phyloP scores from a whole-genome alignment of 2,797 vertebrate species.

The Thalassophryne amazonica region DNA sequence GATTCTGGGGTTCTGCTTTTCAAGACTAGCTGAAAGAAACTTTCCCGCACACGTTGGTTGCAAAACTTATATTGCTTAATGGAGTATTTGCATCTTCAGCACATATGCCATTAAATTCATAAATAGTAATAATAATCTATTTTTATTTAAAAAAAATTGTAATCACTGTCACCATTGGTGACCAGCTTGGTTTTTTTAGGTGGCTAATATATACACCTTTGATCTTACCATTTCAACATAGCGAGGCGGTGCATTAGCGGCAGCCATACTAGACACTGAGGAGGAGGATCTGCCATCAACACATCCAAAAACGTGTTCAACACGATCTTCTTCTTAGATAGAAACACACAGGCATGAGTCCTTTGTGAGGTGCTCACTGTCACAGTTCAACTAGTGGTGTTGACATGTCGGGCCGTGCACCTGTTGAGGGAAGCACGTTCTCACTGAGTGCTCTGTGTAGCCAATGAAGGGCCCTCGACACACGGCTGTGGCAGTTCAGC shows the following conservation, averaged over 20 bases:
- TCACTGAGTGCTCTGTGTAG: slow-evolving; percentile 91
- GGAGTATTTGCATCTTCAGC: too few species aligned
- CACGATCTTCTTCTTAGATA: slow-evolving; percentile 92
- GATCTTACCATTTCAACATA: slow-evolving; percentile 94
- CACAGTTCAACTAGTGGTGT: fast-evolving
- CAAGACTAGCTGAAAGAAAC: too few species aligned
- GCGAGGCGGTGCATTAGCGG: slow-evolving; percentile 97
- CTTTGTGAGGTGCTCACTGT: background rate
- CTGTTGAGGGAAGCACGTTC: slow-evolving; percentile 94
- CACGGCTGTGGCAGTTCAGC: slow-evolving; percentile 91
- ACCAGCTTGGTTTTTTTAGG: too few species aligned
- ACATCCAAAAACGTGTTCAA: slow-evolving; percentile 96
- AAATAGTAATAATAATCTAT: too few species aligned
- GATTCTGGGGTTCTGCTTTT: too few species aligned
- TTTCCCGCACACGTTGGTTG: too few species aligned
- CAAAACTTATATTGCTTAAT: too few species aligned
- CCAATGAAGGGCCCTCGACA: slow-evolving; percentile 97
- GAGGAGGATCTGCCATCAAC: slow-evolving; percentile 95
- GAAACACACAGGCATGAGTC: slow-evolving; percentile 42
- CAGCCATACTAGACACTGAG: slow-evolving; percentile 98
- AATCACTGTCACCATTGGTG: too few species aligned
- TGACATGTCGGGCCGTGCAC: slow-evolving; percentile 59
- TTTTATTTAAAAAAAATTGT: too few species aligned
- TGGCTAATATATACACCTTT: too few species aligned
- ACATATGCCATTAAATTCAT: too few species aligned